A percentile compares a stretch with the other conserved stretches of the same genome.
phyloP scores from a whole-genome alignment of 1,140 invertebrate species.

The Scaptomyza pallida region DNA sequence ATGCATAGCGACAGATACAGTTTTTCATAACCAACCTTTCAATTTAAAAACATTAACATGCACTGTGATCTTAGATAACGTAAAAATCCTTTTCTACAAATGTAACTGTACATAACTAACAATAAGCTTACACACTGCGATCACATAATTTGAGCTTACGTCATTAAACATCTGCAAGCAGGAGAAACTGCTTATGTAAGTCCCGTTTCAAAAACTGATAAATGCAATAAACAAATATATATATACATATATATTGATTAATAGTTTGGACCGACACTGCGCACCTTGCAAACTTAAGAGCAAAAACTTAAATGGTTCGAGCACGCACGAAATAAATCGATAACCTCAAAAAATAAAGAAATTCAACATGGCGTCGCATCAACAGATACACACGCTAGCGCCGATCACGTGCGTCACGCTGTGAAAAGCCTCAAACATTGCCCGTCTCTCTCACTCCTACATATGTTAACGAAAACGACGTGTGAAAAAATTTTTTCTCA shows the following conservation, averaged over 20 bases:
- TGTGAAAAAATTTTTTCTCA: constrained; percentile 6
- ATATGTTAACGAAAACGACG: constrained; percentile 8
- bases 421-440: constrained; percentile 34
- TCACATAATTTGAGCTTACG: not conserved
- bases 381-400: constrained; percentile 52
- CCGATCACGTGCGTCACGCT: constrained; percentile 66
- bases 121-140: not conserved
- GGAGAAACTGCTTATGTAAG: not conserved
- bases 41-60: not conserved
- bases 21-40: too few relatives aligned
- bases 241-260: too few relatives aligned
- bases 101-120: too few relatives aligned
- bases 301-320: not conserved
- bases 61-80: too few relatives aligned
- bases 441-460: not conserved
- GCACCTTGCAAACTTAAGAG: not conserved
- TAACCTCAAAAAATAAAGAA: constrained; percentile 66
- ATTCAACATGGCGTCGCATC: constrained; percentile 64
- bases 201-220: not conserved
- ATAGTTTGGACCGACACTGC: not conserved
- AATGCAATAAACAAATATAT: not conserved
- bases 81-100: too few relatives aligned
- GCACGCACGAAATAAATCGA: constrained; percentile 27
- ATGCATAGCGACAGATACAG: not conserved
- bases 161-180: not conserved